These are phyloP conservation scores for Pseudorhombus dupliciocellatus DNA, from an alignment of 2,113 vertebrate species.

Conservation along the genomic window DNA sequence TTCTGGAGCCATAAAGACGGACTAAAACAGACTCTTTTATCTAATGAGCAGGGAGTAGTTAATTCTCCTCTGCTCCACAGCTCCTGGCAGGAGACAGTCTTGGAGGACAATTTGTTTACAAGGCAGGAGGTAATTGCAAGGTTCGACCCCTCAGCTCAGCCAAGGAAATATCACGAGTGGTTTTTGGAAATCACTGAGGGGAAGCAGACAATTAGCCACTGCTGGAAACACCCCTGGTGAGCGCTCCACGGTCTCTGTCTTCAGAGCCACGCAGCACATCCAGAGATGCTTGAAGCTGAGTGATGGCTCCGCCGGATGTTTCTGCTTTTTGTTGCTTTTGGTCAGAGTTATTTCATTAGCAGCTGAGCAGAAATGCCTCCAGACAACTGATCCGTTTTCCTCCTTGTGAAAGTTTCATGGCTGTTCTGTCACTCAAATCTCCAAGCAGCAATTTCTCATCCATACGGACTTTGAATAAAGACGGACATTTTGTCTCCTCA, in stretches of 20 bases:
- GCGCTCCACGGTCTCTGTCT: constrained; percentile 11
- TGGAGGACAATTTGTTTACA: constrained; percentile 75
- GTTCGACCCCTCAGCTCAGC: constrained; percentile 52
- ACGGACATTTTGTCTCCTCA: no score
- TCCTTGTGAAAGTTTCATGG: constrained; percentile 6
- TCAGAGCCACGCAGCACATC: constrained; percentile 9
- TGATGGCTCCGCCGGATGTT: background rate
- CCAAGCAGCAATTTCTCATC: background rate
- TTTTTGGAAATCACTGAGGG: constrained; percentile 45
- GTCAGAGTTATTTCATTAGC: constrained; percentile 51
- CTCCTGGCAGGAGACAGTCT: constrained; percentile 63
- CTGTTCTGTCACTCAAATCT: constrained; percentile 16
- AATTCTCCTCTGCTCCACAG: constrained; percentile 50
- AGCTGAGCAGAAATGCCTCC: constrained; percentile 17
- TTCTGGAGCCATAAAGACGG: constrained; percentile 23
- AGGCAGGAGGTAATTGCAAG: constrained; percentile 66
- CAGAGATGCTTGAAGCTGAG: constrained; percentile 2
- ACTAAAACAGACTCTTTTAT: constrained; percentile 29
- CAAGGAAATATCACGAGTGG: constrained; percentile 57
- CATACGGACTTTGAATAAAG: background rate
- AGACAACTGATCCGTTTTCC: constrained; percentile 34
- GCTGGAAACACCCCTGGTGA: constrained; percentile 47
- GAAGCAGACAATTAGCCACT: constrained; percentile 63
- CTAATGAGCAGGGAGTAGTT: constrained; percentile 59
- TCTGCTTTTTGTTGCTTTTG: constrained; percentile 17